Base-by-base conservation (phyloP, 1,140 invertebrate species). In the Heterodera carotae region DNA sequence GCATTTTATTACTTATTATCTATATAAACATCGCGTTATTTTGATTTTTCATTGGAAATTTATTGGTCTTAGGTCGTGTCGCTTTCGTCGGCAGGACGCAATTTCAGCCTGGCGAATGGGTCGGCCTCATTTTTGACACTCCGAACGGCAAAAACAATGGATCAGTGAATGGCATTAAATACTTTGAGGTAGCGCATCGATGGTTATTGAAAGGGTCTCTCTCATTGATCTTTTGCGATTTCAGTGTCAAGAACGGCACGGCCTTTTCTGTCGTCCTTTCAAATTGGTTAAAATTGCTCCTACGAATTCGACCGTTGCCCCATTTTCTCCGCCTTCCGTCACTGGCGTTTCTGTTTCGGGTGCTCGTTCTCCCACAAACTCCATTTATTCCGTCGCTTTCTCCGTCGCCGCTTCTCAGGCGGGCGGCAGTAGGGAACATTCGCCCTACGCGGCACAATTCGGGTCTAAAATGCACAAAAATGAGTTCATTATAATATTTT, bases 141-240 rank as follows among this genome's bases (percentile, higher is more conserved):
- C 91, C 94, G 36, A 93, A 93, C 84, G 96, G 96, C 92, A 98
- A 98, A 90, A 98, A 98, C 88, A 95, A 98, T 90, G 96, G 96
- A 25, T 94, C 94, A 27, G 95, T 98, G 62, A 92, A 93, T 72
- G 95, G 95, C 39, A 91, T 92, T 31, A 90, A 93, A 39, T 97
- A 96, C 88, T 96, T 96, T 69, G 68, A 80, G 79, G 79, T 81
- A 31, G 27, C 31, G 6, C 2, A 43, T 43, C 0, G 6, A 43
- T 43, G 0, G 6, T 43, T 43, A 8, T 8, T 43, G 39, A 12
- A 43, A 12, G 39, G 6, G 39, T 8, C 39, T 43, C 39, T 8
- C n/a, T n/a, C n/a, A 43, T 2, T 43, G 12, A 43, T 43, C 12
- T 8, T 67, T 66, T 34, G 34, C 0, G 18, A 43, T 62, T 84